phyloP scores from a whole-genome alignment of 2,888 invertebrate genomes.

The Athripsodes cinereus region DNA sequence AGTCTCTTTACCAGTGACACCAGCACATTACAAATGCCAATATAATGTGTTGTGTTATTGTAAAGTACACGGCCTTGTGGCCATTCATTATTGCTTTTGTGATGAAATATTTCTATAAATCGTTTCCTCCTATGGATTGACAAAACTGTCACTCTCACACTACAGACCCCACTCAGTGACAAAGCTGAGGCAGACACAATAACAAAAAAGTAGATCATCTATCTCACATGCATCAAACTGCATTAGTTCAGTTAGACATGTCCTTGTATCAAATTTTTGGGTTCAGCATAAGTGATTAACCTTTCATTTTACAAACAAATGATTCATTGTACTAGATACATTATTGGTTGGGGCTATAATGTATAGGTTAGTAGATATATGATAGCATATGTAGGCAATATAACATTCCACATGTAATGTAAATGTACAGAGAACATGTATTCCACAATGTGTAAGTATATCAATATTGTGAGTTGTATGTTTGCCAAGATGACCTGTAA shows the following conservation, averaged over 20 bases:
- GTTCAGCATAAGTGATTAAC: too few species aligned
- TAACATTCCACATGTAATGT: background rate
- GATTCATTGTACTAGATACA: too few species aligned
- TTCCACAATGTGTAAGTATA: background rate
- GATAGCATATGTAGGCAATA: too few species aligned
- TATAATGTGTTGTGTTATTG: background rate
- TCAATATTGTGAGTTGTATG: slow-evolving; percentile 16
- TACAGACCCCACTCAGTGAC: background rate
- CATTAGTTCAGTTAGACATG: background rate
- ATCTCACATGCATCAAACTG: background rate
- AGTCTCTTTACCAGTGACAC: background rate
- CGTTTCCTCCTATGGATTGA: slow-evolving; percentile 16
- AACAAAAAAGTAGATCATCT: background rate
- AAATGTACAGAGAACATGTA: background rate
- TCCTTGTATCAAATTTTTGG: background rate
- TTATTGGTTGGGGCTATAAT: too few species aligned
- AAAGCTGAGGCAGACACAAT: too few species aligned
- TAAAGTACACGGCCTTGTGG: background rate
- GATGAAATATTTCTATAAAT: slow-evolving; percentile 21
- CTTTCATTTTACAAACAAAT: too few species aligned
- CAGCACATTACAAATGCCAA: too few species aligned
- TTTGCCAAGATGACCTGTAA: slow-evolving; percentile 20
- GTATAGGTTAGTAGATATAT: too few species aligned
- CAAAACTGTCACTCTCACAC: slow-evolving; percentile 17
- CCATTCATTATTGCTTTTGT: background rate